A percentile compares a stretch with the other conserved stretches of the same genome.
Conservation (phyloP, 2,888 invertebrate genomes). For the Drosophila meridiana region DNA sequence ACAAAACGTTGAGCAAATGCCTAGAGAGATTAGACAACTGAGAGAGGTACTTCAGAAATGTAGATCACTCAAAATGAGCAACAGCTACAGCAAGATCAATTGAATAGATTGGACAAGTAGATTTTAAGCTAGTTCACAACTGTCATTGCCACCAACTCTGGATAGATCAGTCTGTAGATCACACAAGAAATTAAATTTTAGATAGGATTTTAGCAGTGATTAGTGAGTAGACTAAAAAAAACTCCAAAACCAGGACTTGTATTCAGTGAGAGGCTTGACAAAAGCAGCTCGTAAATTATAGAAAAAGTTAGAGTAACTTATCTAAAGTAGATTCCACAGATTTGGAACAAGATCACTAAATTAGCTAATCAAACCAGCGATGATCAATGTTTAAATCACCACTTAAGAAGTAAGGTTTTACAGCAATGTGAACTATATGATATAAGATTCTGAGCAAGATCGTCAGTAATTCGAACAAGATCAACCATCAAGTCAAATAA, state of each 20-base stretch:
- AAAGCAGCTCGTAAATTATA: too few relatives aligned
- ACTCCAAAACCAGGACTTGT: background rate
- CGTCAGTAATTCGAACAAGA: background rate
- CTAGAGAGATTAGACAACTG: background rate
- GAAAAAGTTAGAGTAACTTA: background rate
- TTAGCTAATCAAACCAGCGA: background rate
- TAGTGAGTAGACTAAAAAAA: background rate
- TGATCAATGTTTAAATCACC: background rate
- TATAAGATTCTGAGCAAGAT: background rate
- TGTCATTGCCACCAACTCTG: background rate
- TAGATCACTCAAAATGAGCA: background rate
- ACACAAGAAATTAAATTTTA: background rate
- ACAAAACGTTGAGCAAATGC: constrained; percentile 4
- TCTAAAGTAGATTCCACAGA: background rate
- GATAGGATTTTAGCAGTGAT: background rate
- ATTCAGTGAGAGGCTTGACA: background rate
- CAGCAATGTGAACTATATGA: background rate
- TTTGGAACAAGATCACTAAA: background rate
- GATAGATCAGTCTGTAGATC: background rate
- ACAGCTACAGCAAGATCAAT: background rate
- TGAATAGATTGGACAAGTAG: background rate
- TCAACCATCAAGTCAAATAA: background rate
- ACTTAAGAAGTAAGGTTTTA: background rate
- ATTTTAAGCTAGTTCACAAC: background rate
- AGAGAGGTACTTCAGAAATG: background rate